phyloP scores from a whole-genome alignment of 2,113 vertebrate genomes.

The Uropsilus gracilis region DNA sequence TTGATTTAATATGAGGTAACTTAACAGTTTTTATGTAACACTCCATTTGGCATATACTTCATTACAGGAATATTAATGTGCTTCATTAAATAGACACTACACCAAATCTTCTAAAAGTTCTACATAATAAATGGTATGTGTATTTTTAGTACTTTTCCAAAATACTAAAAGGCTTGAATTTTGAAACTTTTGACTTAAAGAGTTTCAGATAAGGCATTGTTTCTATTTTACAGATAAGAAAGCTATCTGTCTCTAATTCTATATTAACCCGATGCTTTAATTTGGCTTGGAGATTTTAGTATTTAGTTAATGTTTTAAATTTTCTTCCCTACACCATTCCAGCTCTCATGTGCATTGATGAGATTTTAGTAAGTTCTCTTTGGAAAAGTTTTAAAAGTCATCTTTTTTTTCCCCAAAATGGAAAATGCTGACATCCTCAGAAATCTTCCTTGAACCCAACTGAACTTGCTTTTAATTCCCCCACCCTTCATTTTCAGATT shows the following conservation, averaged over 20 bases:
- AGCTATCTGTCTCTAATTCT: neutral
- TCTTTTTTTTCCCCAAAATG: conserved; percentile 31
- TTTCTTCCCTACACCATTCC: neutral
- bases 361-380: conserved; percentile 63
- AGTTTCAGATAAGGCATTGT: neutral
- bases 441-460: conserved; percentile 60
- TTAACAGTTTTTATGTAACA: neutral
- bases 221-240: neutral
- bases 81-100: neutral
- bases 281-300: conserved; percentile 7
- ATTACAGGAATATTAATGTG: neutral
- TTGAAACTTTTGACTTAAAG: conserved; percentile 2
- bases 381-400: conserved; percentile 57
- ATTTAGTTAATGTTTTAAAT: neutral
- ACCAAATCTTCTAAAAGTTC: neutral
- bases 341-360: neutral
- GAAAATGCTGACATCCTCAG: conserved; percentile 68
- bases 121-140: neutral
- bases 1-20: neutral
- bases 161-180: conserved; percentile 4
- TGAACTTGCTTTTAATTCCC: conserved; percentile 52
- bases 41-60: neutral
- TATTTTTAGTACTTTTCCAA: neutral
- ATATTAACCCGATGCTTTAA: neutral
- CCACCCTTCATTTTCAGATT: conserved; percentile 71